Evolutionary conservation across 2,888 invertebrate genomes (phyloP).

Genomic region (Dugesia japonica): DNA sequence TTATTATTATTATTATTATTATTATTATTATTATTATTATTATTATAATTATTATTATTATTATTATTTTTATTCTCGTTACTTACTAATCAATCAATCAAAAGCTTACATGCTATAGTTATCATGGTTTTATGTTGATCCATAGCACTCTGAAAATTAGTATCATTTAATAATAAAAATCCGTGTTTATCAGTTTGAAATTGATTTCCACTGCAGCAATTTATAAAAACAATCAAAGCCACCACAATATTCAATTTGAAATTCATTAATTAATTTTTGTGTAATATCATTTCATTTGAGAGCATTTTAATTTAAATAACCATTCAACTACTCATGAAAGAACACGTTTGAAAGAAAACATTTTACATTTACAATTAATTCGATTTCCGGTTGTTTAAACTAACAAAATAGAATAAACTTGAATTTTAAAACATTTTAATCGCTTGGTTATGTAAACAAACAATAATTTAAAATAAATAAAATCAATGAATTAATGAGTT

Average conservation of each 20-base stretch:
- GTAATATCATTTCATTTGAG: no score
- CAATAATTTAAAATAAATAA: no score
- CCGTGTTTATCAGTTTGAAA: neutral
- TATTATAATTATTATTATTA: no score
- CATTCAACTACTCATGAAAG: neutral
- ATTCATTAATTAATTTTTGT: neutral
- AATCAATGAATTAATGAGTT: no score
- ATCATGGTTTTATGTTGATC: neutral
- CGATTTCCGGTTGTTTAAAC: neutral
- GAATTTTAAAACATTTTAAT: no score
- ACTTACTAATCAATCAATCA: no score
- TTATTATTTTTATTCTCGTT: no score
- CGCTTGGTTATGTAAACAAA: no score
- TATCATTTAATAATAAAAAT: neutral
- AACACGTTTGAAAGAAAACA: conserved; percentile 2
- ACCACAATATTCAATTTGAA: neutral
- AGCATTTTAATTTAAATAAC: neutral
- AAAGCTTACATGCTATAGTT: neutral
- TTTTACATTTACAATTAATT: neutral
- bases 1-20: no score
- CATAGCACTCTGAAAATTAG: neutral
- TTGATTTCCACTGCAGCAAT: neutral
- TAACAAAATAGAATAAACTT: no score
- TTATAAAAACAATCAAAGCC: neutral
- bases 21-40: no score